Percentiles rank a stretch among this genome's conserved stretches.
These are phyloP conservation scores for Leptopilina drosophilae DNA, from an alignment of 2,888 invertebrate species.

Conservation along the genomic window DNA sequence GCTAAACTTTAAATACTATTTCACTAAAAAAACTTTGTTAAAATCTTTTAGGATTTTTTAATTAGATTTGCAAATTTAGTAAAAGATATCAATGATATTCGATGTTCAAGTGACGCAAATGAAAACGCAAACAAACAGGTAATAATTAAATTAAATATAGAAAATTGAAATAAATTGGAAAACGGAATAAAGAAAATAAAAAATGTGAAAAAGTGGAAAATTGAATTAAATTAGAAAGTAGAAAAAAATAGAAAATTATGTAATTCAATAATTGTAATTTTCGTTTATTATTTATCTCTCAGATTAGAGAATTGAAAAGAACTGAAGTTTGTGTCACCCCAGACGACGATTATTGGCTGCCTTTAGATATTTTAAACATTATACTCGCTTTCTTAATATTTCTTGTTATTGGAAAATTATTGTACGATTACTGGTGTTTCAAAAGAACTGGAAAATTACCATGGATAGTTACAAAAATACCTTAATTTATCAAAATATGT, in stretches of 20 bases:
- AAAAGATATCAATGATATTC: conserved; percentile 84
- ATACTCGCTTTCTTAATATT: conserved; percentile 84
- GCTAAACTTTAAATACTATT: too few relatives aligned
- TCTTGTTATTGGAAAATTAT: conserved; percentile 85
- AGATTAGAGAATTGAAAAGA: conserved; percentile 84
- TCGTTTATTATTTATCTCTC: conserved; percentile 46
- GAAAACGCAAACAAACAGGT: conserved; percentile 82
- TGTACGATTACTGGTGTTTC: conserved; percentile 90
- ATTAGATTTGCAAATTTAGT: conserved; percentile 83
- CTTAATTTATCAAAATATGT: conserved; percentile 82
- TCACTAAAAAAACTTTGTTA: too few relatives aligned
- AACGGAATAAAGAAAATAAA: too few relatives aligned
- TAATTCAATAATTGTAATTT: neutral
- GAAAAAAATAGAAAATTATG: neutral
- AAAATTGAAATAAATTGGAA: neutral
- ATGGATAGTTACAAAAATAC: conserved; percentile 90
- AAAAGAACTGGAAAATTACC: conserved; percentile 88
- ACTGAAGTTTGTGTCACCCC: conserved; percentile 83
- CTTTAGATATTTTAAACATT: conserved; percentile 86
- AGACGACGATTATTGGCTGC: conserved; percentile 79
- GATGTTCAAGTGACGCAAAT: conserved; percentile 83
- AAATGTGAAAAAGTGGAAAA: too few relatives aligned
- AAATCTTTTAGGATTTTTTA: conserved; percentile 75
- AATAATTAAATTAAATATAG: conserved; percentile 49
- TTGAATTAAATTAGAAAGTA: too few relatives aligned